phyloP scores from a whole-genome alignment of 1,140 invertebrate genomes.

The Zaprionus tsacasi region DNA sequence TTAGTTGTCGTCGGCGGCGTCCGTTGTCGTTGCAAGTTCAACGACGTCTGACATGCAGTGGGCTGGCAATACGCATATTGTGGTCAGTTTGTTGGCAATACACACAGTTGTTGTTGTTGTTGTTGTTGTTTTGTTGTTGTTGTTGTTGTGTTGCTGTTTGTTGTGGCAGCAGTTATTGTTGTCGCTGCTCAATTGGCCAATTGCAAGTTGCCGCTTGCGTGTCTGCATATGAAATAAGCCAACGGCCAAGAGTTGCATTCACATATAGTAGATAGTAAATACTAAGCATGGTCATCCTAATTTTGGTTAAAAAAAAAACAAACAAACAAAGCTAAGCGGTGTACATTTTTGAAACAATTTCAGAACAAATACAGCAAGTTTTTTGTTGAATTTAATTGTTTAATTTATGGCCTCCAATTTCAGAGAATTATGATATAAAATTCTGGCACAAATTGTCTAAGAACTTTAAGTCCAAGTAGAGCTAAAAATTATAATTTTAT shows the following conservation, averaged over 20 bases:
- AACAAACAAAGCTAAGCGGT: constrained; percentile 1
- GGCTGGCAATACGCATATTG: constrained; percentile 33
- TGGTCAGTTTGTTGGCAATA: not conserved
- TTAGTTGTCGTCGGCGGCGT: constrained; percentile 12
- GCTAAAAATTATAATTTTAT: too few species aligned
- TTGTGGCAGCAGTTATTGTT: not conserved
- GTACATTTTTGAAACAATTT: too few species aligned
- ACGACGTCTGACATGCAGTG: constrained; percentile 61
- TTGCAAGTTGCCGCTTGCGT: constrained; percentile 26
- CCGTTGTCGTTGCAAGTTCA: constrained; percentile 63
- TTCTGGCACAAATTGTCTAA: too few species aligned
- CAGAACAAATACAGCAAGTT: too few species aligned
- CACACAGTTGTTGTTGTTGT: constrained; percentile 5
- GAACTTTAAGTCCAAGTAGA: too few species aligned
- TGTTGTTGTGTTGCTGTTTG: constrained; percentile 11
- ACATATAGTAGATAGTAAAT: not conserved
- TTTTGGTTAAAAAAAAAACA: not conserved
- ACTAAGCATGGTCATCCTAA: constrained; percentile 21
- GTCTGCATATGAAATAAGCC: constrained; percentile 37
- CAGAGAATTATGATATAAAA: too few species aligned
- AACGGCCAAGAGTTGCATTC: constrained; percentile 4
- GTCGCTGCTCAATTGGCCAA: constrained; percentile 4
- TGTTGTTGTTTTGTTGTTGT: not conserved
- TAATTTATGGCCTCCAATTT: too few species aligned
- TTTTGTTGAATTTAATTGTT: too few species aligned